Evolutionary conservation across 2,113 vertebrate genomes (phyloP), one percentile per base, ranked within the genome.

Genomic region (Macroglossus sobrinus): DNA sequence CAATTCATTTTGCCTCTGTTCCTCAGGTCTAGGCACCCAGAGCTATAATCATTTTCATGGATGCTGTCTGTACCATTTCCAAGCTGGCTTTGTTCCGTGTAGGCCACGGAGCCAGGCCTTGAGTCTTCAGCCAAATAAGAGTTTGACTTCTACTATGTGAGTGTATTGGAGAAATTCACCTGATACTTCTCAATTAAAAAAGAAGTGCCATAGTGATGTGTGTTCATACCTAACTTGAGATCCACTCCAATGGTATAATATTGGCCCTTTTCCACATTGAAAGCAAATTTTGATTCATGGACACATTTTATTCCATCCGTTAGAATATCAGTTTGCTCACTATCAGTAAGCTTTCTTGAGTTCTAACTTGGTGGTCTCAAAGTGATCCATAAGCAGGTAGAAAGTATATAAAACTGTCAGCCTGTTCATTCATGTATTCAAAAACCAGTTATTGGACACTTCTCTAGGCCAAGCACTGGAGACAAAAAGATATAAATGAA

Each of bases 1-100:
- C n/a, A 64, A 26, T 87, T 93, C 71, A 61, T 80, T 91, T 78
- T 69, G 84, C 26, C 76, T 87, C 80, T 93, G 69, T 76, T 94
- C 85, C 63, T 80, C 66, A 84, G 26, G 53, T 11, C 43, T 66
- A 18, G 68, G 22, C 85, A 5, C 79, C 64, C 19, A 57, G n/a
- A 81, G 24, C 63, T 57, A n/a, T 33, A 55, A 59, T 72, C 57
- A 33, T 81, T 76, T 76, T 68, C 88, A 50, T 10, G 14, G 64
- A 55, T 69, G 68, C 21, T 88, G 11, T 88, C 72, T 55, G 63
- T 45, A 15, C 33, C 0, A 0, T 33, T 55, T 95, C 78, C 86
- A 53, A 53, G 53, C 63, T 76, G 61, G 57, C 80, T 24, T 6
- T 14, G 9, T 24, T 47, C 66, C 1, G 0, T 0, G 22, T 13